A percentile compares a stretch with the other conserved stretches of the same genome.
Evolutionary conservation across 2,888 invertebrate genomes (phyloP).

Genomic region (Chymomyza amoena): DNA sequence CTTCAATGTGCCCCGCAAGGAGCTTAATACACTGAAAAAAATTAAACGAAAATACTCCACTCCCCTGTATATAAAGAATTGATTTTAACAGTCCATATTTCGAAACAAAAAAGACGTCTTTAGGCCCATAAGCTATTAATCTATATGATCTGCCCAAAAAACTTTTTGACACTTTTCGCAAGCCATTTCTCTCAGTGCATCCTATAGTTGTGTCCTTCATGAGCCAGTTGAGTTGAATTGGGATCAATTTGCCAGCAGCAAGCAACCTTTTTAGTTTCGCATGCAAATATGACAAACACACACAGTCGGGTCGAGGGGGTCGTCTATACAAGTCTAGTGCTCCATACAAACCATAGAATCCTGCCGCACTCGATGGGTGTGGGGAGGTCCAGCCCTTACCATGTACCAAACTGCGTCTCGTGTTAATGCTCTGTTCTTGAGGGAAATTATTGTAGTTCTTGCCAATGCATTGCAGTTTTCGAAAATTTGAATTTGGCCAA

Average conservation of each 20-base stretch:
- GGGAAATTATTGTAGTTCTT: constrained; percentile 75
- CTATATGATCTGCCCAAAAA: no score
- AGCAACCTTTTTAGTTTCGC: constrained; percentile 73
- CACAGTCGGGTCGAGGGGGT: constrained; percentile 24
- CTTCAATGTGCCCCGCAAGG: constrained; percentile 1
- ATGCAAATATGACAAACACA: constrained; percentile 72
- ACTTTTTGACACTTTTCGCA: no score
- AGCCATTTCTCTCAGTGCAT: not conserved
- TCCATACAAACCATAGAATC: not conserved
- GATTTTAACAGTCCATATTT: no score
- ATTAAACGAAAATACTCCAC: no score
- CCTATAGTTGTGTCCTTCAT: constrained; percentile 57
- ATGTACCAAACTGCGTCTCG: constrained; percentile 64
- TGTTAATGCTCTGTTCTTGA: constrained; percentile 73
- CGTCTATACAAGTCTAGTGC: constrained; percentile 7
- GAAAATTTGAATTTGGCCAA: constrained; percentile 65
- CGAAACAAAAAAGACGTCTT: no score
- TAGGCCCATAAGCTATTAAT: no score
- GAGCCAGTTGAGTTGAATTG: constrained; percentile 63
- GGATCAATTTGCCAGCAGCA: constrained; percentile 73
- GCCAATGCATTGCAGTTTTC: constrained; percentile 37
- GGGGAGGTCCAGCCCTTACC: constrained; percentile 21
- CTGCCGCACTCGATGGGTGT: constrained; percentile 13
- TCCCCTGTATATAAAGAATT: no score
- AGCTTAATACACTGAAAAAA: not conserved